Conservation (phyloP, 2,797 vertebrate species). For the Dryobates pubescens region DNA sequence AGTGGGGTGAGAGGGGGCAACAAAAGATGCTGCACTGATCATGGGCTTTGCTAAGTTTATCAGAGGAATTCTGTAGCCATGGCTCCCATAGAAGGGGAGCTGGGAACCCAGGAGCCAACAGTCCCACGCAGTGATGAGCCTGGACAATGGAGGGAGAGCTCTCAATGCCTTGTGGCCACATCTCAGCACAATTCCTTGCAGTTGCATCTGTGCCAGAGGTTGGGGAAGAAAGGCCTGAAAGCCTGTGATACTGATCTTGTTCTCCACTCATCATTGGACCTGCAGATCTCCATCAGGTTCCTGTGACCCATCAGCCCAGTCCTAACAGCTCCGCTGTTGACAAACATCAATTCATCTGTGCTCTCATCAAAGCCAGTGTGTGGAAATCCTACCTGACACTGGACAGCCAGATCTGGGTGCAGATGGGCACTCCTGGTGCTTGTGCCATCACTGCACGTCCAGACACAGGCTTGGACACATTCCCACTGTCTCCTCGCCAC, state of each 20-base stretch:
- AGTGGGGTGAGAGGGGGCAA: neutral
- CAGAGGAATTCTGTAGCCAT: neutral
- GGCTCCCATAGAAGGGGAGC: neutral
- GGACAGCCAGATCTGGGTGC: neutral
- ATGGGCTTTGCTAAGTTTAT: neutral
- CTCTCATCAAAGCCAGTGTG: neutral
- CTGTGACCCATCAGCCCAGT: neutral
- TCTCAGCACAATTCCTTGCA: neutral
- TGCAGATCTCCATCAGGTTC: slow-evolving; percentile 3
- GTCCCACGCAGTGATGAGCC: neutral
- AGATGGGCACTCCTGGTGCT: neutral
- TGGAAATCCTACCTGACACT: neutral
- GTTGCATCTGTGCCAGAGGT: neutral
- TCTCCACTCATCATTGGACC: neutral
- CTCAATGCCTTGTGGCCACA: neutral
- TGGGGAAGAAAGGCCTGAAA: neutral
- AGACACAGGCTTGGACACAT: neutral
- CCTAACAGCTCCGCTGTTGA: neutral
- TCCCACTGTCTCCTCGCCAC: neutral
- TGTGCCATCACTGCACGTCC: accelerated
- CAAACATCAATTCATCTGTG: neutral
- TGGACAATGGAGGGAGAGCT: slow-evolving; percentile 13
- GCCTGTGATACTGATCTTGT: neutral
- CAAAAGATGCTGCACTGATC: neutral
- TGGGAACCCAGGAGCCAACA: neutral